Percentiles rank a stretch among this genome's conserved stretches.
phyloP scores from a whole-genome alignment of 2,888 invertebrate species.

The Aspidapion aeneum region DNA sequence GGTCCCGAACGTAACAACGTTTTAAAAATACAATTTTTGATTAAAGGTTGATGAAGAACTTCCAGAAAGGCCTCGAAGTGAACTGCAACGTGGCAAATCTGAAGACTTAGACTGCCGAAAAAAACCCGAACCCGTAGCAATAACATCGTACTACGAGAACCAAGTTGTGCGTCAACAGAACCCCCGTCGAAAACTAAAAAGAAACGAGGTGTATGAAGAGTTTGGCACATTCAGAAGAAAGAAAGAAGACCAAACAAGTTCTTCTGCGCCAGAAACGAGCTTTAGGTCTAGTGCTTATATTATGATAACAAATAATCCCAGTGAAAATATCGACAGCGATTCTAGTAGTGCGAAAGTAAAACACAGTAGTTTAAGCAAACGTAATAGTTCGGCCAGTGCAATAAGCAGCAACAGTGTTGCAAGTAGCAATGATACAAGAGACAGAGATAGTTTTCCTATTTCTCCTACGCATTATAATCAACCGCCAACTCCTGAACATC shows the following conservation, averaged over 20 bases:
- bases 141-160: slow-evolving; percentile 71
- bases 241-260: slow-evolving; percentile 35
- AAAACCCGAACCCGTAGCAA: slow-evolving; percentile 64
- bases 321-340: slow-evolving; percentile 38
- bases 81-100: slow-evolving; percentile 47
- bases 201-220: slow-evolving; percentile 62
- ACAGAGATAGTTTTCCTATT: slow-evolving; percentile 55
- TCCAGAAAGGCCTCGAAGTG: slow-evolving; percentile 36
- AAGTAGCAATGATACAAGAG: slow-evolving; percentile 16
- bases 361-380: slow-evolving; percentile 9
- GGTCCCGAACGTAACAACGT: background rate
- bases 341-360: slow-evolving; percentile 33
- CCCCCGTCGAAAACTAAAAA: slow-evolving; percentile 64
- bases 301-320: slow-evolving; percentile 44
- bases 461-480: slow-evolving; percentile 89
- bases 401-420: slow-evolving; percentile 19
- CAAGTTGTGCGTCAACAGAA: slow-evolving; percentile 68
- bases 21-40: background rate
- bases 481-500: slow-evolving; percentile 92
- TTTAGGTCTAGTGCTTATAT: slow-evolving; percentile 56
- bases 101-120: slow-evolving; percentile 48
- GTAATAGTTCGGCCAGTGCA: slow-evolving; percentile 53
- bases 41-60: slow-evolving; percentile 41
- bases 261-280: slow-evolving; percentile 46
- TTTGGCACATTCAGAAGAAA: slow-evolving; percentile 52